Percentiles rank a stretch among this genome's conserved stretches.
phyloP scores from a whole-genome alignment of 2,888 invertebrate genomes.

The Eupithecia tripunctaria region DNA sequence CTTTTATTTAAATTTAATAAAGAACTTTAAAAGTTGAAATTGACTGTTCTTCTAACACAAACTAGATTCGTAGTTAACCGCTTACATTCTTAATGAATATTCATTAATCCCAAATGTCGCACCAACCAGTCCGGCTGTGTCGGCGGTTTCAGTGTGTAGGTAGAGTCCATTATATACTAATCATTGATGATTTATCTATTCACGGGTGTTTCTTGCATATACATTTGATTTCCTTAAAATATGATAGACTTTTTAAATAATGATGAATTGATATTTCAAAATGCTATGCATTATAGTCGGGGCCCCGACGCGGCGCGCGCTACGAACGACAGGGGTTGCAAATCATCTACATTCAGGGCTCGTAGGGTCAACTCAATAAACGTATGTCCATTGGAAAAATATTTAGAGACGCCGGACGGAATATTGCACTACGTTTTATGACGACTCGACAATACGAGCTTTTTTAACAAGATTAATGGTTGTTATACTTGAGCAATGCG shows the following conservation, averaged over 20 bases:
- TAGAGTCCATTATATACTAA: too few species aligned
- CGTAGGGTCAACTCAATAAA: conserved; percentile 31
- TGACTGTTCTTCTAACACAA: too few species aligned
- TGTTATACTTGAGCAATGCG: neutral
- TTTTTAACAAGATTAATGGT: neutral
- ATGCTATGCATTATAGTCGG: neutral
- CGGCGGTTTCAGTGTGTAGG: too few species aligned
- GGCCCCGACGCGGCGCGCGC: neutral
- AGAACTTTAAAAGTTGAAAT: too few species aligned
- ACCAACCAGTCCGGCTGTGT: too few species aligned
- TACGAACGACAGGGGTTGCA: conserved; percentile 4
- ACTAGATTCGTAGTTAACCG: too few species aligned
- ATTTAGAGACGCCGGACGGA: conserved; percentile 20
- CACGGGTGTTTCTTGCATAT: neutral
- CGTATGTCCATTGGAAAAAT: conserved; percentile 32
- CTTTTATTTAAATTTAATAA: too few species aligned
- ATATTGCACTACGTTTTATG: conserved; percentile 10
- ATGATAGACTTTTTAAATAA: neutral
- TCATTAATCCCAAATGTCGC: too few species aligned
- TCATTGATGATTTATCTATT: neutral
- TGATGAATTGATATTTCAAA: neutral
- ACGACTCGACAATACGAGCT: neutral
- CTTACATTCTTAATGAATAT: too few species aligned
- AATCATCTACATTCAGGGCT: conserved; percentile 19
- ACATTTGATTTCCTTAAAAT: neutral